Conservation (phyloP, 1,140 invertebrate genomes). For the Chelonus insularis region DNA sequence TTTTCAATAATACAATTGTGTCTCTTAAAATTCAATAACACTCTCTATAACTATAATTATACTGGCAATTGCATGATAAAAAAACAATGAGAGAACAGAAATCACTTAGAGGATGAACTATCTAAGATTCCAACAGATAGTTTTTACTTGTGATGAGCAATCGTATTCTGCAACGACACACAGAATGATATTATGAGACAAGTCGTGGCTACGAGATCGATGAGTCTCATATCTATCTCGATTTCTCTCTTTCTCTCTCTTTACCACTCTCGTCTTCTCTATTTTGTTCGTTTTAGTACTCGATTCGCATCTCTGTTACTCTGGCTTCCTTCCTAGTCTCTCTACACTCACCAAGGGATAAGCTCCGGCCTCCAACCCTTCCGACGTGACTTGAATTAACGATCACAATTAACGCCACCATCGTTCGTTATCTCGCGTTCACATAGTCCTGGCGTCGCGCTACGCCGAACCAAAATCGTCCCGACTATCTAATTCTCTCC, state of each 20-base stretch:
- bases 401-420: slow-evolving; percentile 40
- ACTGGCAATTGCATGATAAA: no score
- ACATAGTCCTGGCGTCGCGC: slow-evolving; percentile 6
- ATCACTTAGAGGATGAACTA: no score
- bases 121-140: neutral
- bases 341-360: slow-evolving; percentile 27
- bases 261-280: neutral
- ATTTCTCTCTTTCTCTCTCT: neutral
- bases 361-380: slow-evolving; percentile 32
- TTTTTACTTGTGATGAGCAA: neutral
- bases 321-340: neutral
- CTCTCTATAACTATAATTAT: no score
- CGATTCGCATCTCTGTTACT: neutral
- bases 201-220: slow-evolving; percentile 17
- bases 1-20: no score
- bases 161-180: neutral
- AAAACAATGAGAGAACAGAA: no score
- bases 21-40: no score
- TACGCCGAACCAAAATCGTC: slow-evolving; percentile 23
- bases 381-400: slow-evolving; percentile 42
- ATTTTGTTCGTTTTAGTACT: neutral
- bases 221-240: slow-evolving; percentile 1
- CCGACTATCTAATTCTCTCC: slow-evolving; percentile 15
- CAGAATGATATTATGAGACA: slow-evolving; percentile 21
- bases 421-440: slow-evolving; percentile 26